Conservation (phyloP, 2,113 vertebrate genomes). For the Elgaria multicarinata region DNA sequence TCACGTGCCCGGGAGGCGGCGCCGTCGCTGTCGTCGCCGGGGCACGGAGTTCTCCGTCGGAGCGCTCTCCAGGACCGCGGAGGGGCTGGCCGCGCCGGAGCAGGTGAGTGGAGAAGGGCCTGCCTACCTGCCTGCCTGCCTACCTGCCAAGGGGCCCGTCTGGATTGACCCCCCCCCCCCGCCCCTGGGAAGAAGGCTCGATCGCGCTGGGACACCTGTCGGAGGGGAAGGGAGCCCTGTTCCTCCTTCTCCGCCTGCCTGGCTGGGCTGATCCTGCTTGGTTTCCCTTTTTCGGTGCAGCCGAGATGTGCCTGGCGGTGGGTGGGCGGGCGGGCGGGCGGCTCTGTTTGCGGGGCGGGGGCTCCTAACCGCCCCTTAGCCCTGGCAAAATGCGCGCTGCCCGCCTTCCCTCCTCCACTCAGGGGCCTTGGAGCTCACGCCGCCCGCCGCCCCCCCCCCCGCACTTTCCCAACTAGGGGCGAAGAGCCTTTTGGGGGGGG, state of each 20-base stretch:
- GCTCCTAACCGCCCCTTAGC: too few species aligned
- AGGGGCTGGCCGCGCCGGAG: neutral
- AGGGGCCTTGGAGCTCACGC: too few species aligned
- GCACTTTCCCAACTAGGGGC: neutral
- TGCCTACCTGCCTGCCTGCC: too few species aligned
- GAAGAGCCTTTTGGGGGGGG: neutral
- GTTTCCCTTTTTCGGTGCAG: too few species aligned
- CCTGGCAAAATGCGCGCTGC: too few species aligned
- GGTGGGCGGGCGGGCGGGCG: too few species aligned
- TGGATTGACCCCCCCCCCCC: too few species aligned
- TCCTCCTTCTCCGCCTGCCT: neutral
- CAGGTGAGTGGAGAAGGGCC: neutral
- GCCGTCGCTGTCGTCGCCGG: neutral
- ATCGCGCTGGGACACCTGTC: neutral
- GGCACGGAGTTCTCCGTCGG: neutral
- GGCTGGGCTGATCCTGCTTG: too few species aligned
- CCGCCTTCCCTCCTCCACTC: too few species aligned
- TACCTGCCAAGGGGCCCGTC: neutral
- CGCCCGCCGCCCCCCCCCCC: neutral
- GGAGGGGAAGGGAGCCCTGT: too few species aligned
- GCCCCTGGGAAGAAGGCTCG: neutral
- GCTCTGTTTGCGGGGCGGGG: too few species aligned
- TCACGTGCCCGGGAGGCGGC: conserved; percentile 15
- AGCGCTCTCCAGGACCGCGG: neutral
- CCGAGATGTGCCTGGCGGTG: too few species aligned